These are phyloP conservation scores for Rhea americana DNA, from an alignment of 2,113 vertebrate species.

Conservation along the genomic window DNA sequence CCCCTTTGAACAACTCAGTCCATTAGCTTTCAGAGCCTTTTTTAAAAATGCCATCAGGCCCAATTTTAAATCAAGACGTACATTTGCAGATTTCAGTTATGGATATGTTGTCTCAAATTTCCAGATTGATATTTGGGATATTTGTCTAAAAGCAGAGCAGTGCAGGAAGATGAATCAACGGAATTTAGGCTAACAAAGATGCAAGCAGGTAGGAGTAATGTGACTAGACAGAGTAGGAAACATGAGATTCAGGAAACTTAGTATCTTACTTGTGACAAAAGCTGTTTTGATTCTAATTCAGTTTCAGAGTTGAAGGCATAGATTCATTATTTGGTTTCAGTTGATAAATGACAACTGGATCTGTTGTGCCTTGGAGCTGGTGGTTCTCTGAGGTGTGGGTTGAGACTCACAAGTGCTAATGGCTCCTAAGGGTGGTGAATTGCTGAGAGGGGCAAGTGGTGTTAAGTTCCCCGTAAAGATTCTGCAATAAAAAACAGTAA, in stretches of 20 bases:
- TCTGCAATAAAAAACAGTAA: background rate
- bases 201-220: background rate
- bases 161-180: background rate
- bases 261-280: background rate
- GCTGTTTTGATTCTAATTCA: background rate
- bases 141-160: background rate
- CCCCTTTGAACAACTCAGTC: background rate
- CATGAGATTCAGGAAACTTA: background rate
- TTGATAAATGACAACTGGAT: background rate
- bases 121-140: background rate
- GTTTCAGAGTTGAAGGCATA: background rate
- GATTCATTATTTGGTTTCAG: background rate
- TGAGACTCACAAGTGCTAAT: background rate
- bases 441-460: background rate
- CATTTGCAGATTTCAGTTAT: background rate
- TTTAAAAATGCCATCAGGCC: background rate
- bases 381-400: background rate
- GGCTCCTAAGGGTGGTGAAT: background rate
- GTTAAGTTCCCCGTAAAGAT: background rate
- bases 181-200: background rate
- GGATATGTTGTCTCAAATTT: background rate
- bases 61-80: background rate
- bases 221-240: background rate
- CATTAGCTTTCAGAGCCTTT: background rate
- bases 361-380: background rate